Evolutionary conservation across 2,113 vertebrate genomes (phyloP).

Genomic region (Cebidichthys violaceus): DNA sequence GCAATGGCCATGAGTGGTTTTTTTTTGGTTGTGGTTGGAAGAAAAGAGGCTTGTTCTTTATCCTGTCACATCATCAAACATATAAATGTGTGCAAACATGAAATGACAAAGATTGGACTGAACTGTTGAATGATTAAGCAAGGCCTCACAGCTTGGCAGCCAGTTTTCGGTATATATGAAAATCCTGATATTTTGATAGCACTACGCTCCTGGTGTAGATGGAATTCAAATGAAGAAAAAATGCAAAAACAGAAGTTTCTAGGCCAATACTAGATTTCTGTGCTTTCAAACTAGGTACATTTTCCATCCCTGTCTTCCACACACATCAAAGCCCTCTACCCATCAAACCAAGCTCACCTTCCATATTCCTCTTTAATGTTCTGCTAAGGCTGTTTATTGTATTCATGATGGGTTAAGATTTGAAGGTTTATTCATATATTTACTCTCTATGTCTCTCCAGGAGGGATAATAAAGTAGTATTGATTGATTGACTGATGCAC

Average conservation of each 20-base stretch:
- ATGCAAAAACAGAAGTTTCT: constrained; percentile 31
- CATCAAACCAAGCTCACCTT: constrained; percentile 33
- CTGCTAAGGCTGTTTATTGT: constrained; percentile 44
- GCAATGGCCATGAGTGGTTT: constrained; percentile 56
- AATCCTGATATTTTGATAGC: constrained; percentile 55
- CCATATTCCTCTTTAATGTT: constrained; percentile 56
- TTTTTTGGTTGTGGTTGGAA: neutral
- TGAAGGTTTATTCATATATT: constrained; percentile 73
- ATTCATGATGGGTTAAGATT: constrained; percentile 63
- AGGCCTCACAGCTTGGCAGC: constrained; percentile 60
- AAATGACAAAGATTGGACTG: constrained; percentile 63
- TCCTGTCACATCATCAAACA: constrained; percentile 72
- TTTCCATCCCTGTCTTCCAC: constrained; percentile 8
- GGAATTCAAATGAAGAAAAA: constrained; percentile 67
- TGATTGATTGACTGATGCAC: constrained; percentile 78
- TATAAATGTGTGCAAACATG: constrained; percentile 57
- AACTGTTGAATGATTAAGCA: constrained; percentile 73
- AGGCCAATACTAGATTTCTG: constrained; percentile 2
- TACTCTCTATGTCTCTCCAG: constrained; percentile 50
- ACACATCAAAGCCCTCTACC: constrained; percentile 27
- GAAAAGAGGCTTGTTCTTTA: constrained; percentile 46
- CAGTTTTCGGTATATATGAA: constrained; percentile 13
- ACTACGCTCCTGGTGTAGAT: constrained; percentile 46
- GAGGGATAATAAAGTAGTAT: constrained; percentile 74
- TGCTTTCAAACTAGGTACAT: constrained; percentile 34